Base-by-base conservation (phyloP, 2,888 invertebrate species). In the Tiliacea aurago region DNA sequence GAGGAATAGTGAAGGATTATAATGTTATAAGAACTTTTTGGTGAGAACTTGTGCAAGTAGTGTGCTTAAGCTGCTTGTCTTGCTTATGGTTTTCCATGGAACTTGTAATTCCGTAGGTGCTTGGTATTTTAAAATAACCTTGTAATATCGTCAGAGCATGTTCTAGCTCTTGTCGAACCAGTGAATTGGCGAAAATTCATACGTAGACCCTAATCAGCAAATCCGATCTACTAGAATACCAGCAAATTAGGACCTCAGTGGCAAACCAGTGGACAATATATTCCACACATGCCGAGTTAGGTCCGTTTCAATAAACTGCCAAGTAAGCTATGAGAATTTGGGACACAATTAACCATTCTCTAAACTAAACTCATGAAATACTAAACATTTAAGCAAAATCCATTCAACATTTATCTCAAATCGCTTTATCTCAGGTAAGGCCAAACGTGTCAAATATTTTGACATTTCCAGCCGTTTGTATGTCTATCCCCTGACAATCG, bases 391-490 rank as follows among this genome's bases (percentile, higher is more conserved):
- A 67, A 84, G 70, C 84, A 33, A 80, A 73, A 68, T 59, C 80
- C 55, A 84, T 71, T 65, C 53, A 80, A 41, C 41, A 47, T 67
- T 79, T 74, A 84, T 71, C 68, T 84, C 70, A 47, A 62, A 81
- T 80, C 81, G 69, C 71, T 71, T 61, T 75, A 84, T 67, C 81
- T 75, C 87, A 86, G 87, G 86, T 86, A 86, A 79, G 55, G 77
- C 45, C 58, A 58, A 63, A 81, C 47, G 76, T 80, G 84, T 86
- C 84, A 86, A 80, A 82, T 86, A 74, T 84, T 86, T 86, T 87
- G 86, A 86, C 87, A 82, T 75, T 74, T 63, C 73, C 55, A 73
- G 69, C 75, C 84, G 79, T 83, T 86, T 84, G 65, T 67, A 28
- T 67, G 71, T 70, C 59, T 72, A 76, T 86, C 79, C 83, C 73